phyloP scores from a whole-genome alignment of 2,888 invertebrate species.

The Plagiodera versicolora region DNA sequence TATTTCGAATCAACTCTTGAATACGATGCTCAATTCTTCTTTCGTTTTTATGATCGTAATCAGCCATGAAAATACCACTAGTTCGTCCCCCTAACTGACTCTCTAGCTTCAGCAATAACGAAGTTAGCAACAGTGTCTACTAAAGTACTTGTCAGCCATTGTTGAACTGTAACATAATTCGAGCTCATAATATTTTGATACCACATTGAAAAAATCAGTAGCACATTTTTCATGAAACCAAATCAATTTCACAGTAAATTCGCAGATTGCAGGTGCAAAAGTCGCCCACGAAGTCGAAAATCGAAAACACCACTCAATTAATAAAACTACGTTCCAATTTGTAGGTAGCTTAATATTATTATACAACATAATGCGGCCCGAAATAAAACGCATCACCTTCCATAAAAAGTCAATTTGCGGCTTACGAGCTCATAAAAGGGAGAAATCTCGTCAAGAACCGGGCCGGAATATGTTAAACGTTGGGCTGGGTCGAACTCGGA shows the following conservation, averaged over 20 bases:
- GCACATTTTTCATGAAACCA: not conserved
- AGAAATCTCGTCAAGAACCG: conserved; percentile 32
- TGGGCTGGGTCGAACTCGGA: conserved; percentile 40
- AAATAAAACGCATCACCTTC: conserved; percentile 31
- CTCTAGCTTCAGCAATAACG: too few species aligned
- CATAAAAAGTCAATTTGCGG: conserved; percentile 42
- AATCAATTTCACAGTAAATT: conserved; percentile 12
- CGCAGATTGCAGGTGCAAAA: conserved; percentile 9
- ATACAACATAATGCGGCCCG: conserved; percentile 27
- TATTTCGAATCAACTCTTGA: too few species aligned
- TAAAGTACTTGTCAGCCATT: too few species aligned
- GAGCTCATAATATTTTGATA: too few species aligned
- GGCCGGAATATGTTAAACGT: conserved; percentile 39
- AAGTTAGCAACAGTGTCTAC: too few species aligned
- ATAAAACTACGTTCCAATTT: conserved; percentile 32
- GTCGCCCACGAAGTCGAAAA: not conserved
- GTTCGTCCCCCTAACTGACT: too few species aligned
- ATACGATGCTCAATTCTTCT: too few species aligned
- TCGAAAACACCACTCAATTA: conserved; percentile 22
- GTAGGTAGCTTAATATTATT: conserved; percentile 35
- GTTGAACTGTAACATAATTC: too few species aligned
- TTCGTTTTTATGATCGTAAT: too few species aligned
- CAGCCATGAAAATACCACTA: too few species aligned
- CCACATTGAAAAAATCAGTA: not conserved
- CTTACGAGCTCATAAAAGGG: conserved; percentile 33